Evolutionary conservation across 2,888 invertebrate genomes (phyloP), one percentile per base, ranked within the genome.

Genomic region (Shargacucullia verbasci): DNA sequence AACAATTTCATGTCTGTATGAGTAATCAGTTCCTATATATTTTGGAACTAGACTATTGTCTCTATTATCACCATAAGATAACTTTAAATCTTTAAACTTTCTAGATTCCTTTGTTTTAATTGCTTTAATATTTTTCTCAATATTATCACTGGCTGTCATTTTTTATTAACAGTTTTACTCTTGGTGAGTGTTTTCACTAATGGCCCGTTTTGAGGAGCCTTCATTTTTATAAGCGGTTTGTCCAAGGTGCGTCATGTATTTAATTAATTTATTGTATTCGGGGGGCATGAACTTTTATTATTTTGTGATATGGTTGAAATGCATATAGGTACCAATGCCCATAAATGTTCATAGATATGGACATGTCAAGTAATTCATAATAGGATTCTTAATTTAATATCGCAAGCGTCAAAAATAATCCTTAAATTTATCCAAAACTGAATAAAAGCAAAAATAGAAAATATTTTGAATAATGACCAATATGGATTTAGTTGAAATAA

Each of bases 1-100:
- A 2, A 96, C 96, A 11, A 96, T 90, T 80, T 94, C 63, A 94
- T 95, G 89, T 89, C 81, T 86, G 54, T 83, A 88, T 0, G 80
- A 73, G 54, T 79, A 84, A 76, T 89, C 89, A 0, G 89, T 89
- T 46, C 87, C 88, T 34, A 89, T 84, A 15, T 61, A 58, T 69
- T 81, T 87, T 6, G 41, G 41, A 25, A 47, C 15, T 4, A 25
- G 11, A 33, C n/a, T 27, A 20, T 33, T 34, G n/a, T 58, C 13
- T 8, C 5, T 11, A 63, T 62, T 62, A 11, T 9, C 29, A 4
- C 7, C 29, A 29, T 29, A 1, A 9, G 29, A 20, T 20, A 20
- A 20, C 20, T 20, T 29, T 6, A 29, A 3, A 29, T 7, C 7
- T 29, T 29, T 6, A 7, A 29, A 9, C 29, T 35, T n/a, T n/a